Conservation (phyloP, 2,113 vertebrate genomes). For the Lepus europaeus region DNA sequence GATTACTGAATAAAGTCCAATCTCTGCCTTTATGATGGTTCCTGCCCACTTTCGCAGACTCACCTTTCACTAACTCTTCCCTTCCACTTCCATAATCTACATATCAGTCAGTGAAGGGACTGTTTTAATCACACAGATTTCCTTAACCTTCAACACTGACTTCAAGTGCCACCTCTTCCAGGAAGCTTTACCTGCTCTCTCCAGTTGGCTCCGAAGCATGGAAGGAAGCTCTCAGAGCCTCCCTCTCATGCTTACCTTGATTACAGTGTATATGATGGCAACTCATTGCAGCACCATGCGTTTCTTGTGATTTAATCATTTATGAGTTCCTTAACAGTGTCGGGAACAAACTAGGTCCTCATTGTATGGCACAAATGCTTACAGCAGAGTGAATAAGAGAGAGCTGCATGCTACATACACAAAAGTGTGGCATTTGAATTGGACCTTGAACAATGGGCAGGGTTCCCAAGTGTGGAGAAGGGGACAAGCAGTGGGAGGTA, state of each 20-base stretch:
- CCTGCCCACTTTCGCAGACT: not conserved
- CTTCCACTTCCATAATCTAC: not conserved
- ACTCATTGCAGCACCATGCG: not conserved
- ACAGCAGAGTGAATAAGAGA: not conserved
- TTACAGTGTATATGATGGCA: not conserved
- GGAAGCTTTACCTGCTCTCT: not conserved
- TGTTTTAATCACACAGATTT: not conserved
- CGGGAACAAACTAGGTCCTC: not conserved
- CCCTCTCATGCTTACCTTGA: not conserved
- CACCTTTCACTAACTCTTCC: not conserved
- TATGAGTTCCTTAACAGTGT: not conserved
- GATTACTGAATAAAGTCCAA: not conserved
- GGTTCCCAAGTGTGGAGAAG: not conserved
- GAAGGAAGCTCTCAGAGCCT: not conserved
- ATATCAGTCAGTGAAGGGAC: not conserved
- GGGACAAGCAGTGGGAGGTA: not conserved
- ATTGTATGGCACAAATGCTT: not conserved
- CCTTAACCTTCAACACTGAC: not conserved
- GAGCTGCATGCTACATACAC: not conserved
- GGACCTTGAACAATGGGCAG: not conserved
- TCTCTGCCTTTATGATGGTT: not conserved
- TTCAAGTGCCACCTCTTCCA: conserved; percentile 11
- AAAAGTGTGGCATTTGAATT: not conserved
- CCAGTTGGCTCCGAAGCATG: not conserved
- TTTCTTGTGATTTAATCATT: not conserved